Base-by-base conservation (phyloP, 2,797 vertebrate species). In the Rhadinocentrus ornatus region DNA sequence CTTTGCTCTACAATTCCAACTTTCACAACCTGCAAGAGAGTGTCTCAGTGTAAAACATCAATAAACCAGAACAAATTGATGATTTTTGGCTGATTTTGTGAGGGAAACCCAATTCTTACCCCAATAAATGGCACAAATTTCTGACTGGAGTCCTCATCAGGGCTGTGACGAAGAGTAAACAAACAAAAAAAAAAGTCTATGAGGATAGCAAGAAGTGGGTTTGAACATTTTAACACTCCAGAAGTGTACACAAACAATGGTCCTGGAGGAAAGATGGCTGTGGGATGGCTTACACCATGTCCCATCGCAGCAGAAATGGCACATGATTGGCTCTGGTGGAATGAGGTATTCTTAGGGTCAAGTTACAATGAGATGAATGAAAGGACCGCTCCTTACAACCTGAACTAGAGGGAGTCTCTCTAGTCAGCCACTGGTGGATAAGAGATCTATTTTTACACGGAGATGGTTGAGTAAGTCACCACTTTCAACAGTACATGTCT, bases 81-180 rank as follows among this genome's bases (percentile, higher is more conserved):
- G 34, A 1, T 15, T 6, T 56, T n/a, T 1, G 13, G 20, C 20
- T 48, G 44, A 0, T 0, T 32, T 24, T 27, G 5, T 18, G 64
- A 1, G 1, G 3, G 15, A 27, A 24, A 62, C 3, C 46, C 9
- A 24, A 54, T 3, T 26, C 95, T 94, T 88, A 97, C 96, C 95
- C 96, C 96, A 18, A 97, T 96, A 73, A 97, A 97, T 37, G 96
- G 96, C 83, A 97, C 94, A 89, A 97, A 97, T 81, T 96, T 97
- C 93, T 97, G 96, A 92, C 96, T 96, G 78, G 96, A 97, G 90
- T 97, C 96, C 81, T 97, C 96, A 0, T 97, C 96, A 0, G 96
- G 95, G 90, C 96, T 97, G 92, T 64, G 69, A 68, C 22, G 65
- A 67, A 82, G 55, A 88, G 62, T 82, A 6, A 32, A 32, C 6